These are phyloP conservation scores for Apostichopus japonicus DNA, from an alignment of 35 echinoderm and acorn worm genomes.

Conservation along the genomic window DNA sequence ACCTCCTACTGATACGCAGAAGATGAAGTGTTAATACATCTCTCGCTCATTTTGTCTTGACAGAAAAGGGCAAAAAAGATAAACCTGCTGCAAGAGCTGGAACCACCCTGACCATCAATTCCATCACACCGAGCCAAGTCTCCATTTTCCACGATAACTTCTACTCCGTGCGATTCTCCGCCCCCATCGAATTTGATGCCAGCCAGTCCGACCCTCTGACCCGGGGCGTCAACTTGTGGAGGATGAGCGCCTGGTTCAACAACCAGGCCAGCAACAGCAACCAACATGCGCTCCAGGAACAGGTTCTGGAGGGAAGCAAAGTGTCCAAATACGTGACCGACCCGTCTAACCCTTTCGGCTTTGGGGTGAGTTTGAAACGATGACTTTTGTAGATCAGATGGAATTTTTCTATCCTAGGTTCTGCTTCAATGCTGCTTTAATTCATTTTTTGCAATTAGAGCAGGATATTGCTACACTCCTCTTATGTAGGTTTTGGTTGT, in stretches of 20 bases:
- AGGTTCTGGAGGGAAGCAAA: neutral
- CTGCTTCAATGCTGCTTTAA: no score
- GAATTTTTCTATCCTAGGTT: no score
- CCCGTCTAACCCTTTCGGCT: neutral
- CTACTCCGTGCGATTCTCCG: neutral
- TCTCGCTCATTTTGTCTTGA: neutral
- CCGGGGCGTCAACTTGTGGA: constrained; percentile 12
- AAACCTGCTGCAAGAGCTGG: neutral
- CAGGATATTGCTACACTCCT: no score
- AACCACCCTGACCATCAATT: constrained; percentile 4
- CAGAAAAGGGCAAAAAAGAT: constrained; percentile 8
- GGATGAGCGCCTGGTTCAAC: constrained; percentile 34
- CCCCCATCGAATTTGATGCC: neutral
- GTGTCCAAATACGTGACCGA: neutral
- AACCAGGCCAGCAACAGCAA: neutral
- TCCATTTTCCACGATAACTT: neutral
- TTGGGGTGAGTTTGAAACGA: constrained; percentile 19
- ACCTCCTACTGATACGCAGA: no score
- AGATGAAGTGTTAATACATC: no score
- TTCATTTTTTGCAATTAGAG: no score
- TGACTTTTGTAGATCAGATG: neutral
- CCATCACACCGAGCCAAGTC: neutral
- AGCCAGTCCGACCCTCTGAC: neutral
- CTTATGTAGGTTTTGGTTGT: no score
- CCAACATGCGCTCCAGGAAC: neutral